These are phyloP conservation scores for Pomphorhynchus laevis DNA, from an alignment of 1,140 invertebrate genomes.

Conservation along the genomic window DNA sequence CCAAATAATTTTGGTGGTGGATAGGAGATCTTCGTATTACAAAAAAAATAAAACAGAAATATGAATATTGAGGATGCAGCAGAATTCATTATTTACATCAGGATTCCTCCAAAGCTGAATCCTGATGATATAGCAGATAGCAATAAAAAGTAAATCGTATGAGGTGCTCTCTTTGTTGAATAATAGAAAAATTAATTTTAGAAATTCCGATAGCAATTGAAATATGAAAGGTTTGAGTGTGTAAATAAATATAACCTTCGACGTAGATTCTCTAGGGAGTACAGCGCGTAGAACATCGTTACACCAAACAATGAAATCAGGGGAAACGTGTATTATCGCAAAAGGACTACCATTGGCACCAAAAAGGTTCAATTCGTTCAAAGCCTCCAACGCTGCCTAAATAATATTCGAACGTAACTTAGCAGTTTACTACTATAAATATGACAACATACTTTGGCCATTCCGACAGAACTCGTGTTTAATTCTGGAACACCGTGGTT, in stretches of 20 bases:
- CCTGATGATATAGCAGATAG: no score
- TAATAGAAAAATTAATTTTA: no score
- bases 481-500: slow-evolving; percentile 87
- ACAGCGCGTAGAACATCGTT: slow-evolving; percentile 85
- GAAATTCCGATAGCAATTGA: no score
- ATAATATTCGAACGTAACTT: slow-evolving; percentile 27
- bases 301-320: slow-evolving; percentile 92
- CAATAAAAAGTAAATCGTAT: no score
- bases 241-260: slow-evolving; percentile 28
- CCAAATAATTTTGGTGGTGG: no score
- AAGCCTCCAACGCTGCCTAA: slow-evolving; percentile 68
- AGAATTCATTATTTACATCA: no score
- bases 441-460: slow-evolving; percentile 24
- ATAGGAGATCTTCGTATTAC: no score
- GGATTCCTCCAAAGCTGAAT: no score
- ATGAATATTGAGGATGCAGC: no score
- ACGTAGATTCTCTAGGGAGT: slow-evolving; percentile 82
- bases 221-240: background rate
- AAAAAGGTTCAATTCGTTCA: slow-evolving; percentile 92
- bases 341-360: slow-evolving; percentile 64
- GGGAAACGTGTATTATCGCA: slow-evolving; percentile 77
- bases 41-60: no score
- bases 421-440: slow-evolving; percentile 22
- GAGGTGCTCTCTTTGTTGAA: no score
- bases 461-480: slow-evolving; percentile 72